Evolutionary conservation across 1,140 invertebrate species (phyloP), one percentile per base, ranked within the genome.

Genomic region (Ctenoplectra terminalis): DNA sequence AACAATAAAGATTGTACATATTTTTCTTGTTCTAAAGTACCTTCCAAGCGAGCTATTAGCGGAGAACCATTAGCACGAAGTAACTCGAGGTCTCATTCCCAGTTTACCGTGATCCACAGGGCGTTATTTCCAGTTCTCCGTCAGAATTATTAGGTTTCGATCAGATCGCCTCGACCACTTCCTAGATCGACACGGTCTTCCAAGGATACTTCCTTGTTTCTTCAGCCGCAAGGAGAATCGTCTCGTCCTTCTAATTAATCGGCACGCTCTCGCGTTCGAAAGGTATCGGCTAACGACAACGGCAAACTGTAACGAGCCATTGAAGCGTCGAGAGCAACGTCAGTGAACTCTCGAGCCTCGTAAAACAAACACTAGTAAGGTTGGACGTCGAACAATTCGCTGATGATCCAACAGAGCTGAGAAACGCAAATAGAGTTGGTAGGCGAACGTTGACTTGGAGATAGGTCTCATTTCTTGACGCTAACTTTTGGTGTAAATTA

Each of bases 121-220:
- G n/a, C 46, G 0, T 9, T 26, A 11, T 64, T 29, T 26, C 46
- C 60, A 46, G 8, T 29, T n/a, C 1, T 3, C 26, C 43, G 43
- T 43, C 20, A 11, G 17, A 40, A 64, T 75, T 75, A 75, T 75
- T 66, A 48, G 60, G 60, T 66, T 54, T 40, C 46, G 73, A 75
- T 75, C 60, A 9, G 31, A 46, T 52, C 20, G 60, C 17, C 26
- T 15, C 17, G 61, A 11, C 58, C 13, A 26, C 60, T 75, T 75
- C 73, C 61, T 66, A 31, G 17, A 31, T 75, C 73, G 60, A 37
- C 46, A 23, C n/a, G 6, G 43, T 34, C 31, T 26, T 52, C 15
- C 37, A 17, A 23, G 7, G 23, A 37, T 29, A 46, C 64, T 77
- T 77, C 75, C 63, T 70, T 23, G 64, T 70, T 77, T 56, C 74